phyloP scores from a whole-genome alignment of 2,888 invertebrate genomes.

The Melipona bicolor region DNA sequence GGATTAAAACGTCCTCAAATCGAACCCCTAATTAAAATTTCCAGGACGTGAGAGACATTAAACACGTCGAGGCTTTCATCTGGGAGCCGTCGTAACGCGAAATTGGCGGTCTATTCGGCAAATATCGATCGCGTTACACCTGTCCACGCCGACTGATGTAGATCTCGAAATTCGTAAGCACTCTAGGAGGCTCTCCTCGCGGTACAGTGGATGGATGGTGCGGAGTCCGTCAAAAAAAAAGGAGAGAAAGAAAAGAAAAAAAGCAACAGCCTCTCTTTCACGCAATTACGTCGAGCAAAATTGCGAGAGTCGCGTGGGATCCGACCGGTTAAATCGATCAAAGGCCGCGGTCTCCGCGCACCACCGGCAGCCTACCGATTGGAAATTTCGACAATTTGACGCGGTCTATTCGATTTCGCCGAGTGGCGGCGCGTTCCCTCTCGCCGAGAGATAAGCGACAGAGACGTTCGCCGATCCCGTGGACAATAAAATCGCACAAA shows the following conservation, averaged over 20 bases:
- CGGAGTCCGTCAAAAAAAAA: neutral
- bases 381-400: conserved; percentile 70
- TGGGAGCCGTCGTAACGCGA: conserved; percentile 9
- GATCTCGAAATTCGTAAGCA: conserved; percentile 52
- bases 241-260: conserved; percentile 13
- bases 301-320: conserved; percentile 68
- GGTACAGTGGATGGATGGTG: neutral
- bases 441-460: conserved; percentile 24
- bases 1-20: too few relatives aligned
- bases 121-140: conserved; percentile 42
- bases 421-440: conserved; percentile 41
- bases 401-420: conserved; percentile 66
- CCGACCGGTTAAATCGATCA: conserved; percentile 70
- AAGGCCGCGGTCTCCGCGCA: conserved; percentile 60
- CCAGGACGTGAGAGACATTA: neutral
- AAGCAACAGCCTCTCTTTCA: conserved; percentile 68
- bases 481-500: conserved; percentile 53
- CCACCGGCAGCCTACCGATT: conserved; percentile 63
- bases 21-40: conserved; percentile 1
- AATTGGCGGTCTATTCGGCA: conserved; percentile 2
- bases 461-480: conserved; percentile 47
- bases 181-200: conserved; percentile 25
- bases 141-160: conserved; percentile 43
- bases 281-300: conserved; percentile 76
- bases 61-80: neutral